Evolutionary conservation across 2,888 invertebrate species (phyloP), one percentile per base, ranked within the genome.

Genomic region (Phrixothrix hirtus): DNA sequence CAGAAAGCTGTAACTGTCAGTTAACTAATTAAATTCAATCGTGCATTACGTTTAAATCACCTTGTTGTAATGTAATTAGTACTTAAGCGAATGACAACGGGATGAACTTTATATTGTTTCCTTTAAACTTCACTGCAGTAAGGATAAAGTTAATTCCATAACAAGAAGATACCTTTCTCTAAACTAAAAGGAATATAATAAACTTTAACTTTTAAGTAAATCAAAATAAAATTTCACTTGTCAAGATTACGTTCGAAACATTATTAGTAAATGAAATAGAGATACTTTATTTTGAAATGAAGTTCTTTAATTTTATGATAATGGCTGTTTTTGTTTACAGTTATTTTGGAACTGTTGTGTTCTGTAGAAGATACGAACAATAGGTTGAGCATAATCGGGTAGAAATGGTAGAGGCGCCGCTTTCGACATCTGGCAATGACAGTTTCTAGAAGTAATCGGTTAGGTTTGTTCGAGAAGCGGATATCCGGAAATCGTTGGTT

Each of bases 401-500:
- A 34, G 47, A 48, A 56, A 53, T 54, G 41, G 46, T 34, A 32
- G 31, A 47, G 44, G 53, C 51, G 56, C 47, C 39, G 53, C 32
- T 46, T 57, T 56, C 59, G 65, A 64, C 69, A 69, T 70, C 70
- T 72, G 72, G 67, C 63, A 68, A 69, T 70, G 72, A 72, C 71
- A 71, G 69, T 66, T 68, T 61, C 62, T 64, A 60, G 60, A 60
- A 69, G 70, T 70, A 70, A 71, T 71, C 69, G 67, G 64, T 64
- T 61, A 61, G 61, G 64, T 67, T 67, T 69, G 70, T 68, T 66
- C 63, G 62, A 61, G 61, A 63, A 61, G 65, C 67, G 67, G 66
- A 69, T 68, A 67, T 69, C 65, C 68, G 65, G 65, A 65, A 64
- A 62, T 47, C 58, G 57, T 57, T 59, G 66, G 67, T 66, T 65